Percentiles rank a stretch among this genome's conserved stretches.
These are phyloP conservation scores for Lichenostomus cassidix DNA, from an alignment of 2,113 vertebrate species.

Conservation along the genomic window DNA sequence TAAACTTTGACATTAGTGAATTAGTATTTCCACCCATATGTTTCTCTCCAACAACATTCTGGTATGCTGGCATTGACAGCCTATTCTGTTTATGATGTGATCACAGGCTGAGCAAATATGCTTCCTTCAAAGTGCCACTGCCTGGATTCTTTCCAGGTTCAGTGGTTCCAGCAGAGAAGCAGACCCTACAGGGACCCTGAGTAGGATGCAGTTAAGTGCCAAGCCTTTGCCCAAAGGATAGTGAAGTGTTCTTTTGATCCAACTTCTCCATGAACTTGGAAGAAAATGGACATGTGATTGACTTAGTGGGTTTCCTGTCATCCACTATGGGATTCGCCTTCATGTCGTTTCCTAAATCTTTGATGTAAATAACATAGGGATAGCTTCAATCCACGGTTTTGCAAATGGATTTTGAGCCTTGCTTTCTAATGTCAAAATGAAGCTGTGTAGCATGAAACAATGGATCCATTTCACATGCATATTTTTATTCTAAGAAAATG, in stretches of 20 bases:
- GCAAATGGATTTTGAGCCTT: not conserved
- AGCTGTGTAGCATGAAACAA: not conserved
- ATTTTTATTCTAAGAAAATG: not conserved
- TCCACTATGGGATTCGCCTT: not conserved
- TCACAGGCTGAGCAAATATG: constrained; percentile 2
- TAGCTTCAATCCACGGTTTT: not conserved
- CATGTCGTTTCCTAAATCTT: not conserved
- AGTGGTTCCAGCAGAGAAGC: not conserved
- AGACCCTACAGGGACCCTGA: not conserved
- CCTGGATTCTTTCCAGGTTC: constrained; percentile 8
- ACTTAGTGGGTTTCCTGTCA: not conserved
- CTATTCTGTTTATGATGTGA: constrained; percentile 23
- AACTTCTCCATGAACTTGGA: not conserved
- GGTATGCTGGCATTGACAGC: constrained; percentile 4
- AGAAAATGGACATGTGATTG: not conserved
- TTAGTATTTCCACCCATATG: constrained; percentile 45
- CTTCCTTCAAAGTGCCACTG: constrained; percentile 14
- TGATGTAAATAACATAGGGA: not conserved
- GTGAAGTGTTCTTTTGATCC: not conserved
- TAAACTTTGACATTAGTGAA: not conserved
- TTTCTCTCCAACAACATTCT: constrained; percentile 50
- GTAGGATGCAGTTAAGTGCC: not conserved
- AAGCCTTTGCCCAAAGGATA: not conserved
- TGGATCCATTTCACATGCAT: not conserved
- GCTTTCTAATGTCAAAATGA: not conserved